phyloP scores from a whole-genome alignment of 1,140 invertebrate genomes.

The Drosophila rufa region DNA sequence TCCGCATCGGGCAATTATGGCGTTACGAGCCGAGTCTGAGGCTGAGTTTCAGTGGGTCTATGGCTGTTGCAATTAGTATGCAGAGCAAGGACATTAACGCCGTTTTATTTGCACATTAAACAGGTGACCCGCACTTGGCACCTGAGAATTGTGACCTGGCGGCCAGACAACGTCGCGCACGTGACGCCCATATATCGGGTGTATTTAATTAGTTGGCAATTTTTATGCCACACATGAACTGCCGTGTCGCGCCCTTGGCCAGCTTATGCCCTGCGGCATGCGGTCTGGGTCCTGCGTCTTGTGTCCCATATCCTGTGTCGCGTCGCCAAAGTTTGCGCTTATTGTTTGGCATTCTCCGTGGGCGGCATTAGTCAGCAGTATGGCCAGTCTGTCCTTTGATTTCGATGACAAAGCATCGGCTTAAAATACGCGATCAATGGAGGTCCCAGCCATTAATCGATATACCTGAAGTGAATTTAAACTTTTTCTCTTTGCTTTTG shows the following conservation, averaged over 20 bases:
- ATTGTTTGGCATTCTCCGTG: constrained; percentile 40
- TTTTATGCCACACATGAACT: constrained; percentile 62
- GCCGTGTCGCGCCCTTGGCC: constrained; percentile 3
- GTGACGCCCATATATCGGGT: constrained; percentile 67
- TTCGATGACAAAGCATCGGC: constrained; percentile 27
- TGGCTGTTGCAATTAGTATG: constrained; percentile 76
- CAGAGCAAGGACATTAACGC: constrained; percentile 64
- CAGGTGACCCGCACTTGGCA: constrained; percentile 46
- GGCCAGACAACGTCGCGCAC: constrained; percentile 47
- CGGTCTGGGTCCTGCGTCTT: too few species aligned
- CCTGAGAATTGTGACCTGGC: constrained; percentile 16
- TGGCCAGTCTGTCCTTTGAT: constrained; percentile 31
- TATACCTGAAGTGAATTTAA: constrained; percentile 3
- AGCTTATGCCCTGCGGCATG: not conserved
- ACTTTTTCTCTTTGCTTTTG: too few species aligned
- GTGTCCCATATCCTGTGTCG: not conserved
- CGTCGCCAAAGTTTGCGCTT: constrained; percentile 41
- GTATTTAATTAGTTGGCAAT: constrained; percentile 74
- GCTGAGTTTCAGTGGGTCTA: constrained; percentile 2
- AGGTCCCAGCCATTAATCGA: constrained; percentile 23
- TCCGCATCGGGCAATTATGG: constrained; percentile 42
- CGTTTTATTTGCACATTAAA: constrained; percentile 78
- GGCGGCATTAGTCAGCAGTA: constrained; percentile 30
- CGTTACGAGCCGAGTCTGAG: not conserved
- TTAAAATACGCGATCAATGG: constrained; percentile 39